Conservation (phyloP, 1,140 invertebrate species). For the Campoletis sonorensis region DNA sequence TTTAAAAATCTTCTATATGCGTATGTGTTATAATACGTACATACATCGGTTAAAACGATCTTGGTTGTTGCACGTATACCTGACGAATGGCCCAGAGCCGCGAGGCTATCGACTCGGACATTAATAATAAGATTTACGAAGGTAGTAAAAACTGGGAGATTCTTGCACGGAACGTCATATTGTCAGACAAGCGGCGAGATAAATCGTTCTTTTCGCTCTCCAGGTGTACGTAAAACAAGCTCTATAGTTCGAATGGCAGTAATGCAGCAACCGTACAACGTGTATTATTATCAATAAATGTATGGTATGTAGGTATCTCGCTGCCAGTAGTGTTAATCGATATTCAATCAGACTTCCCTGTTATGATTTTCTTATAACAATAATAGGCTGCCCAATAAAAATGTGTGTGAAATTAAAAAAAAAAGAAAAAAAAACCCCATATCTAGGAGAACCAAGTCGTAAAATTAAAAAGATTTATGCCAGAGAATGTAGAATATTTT, state of each 20-base stretch:
- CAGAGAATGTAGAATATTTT: too few relatives aligned
- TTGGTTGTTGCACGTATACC: slow-evolving; percentile 8
- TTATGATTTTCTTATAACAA: neutral
- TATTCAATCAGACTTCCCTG: slow-evolving; percentile 21
- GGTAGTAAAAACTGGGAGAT: slow-evolving; percentile 37
- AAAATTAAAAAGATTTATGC: too few relatives aligned
- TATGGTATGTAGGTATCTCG: neutral
- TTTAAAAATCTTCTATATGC: neutral
- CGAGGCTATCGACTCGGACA: slow-evolving; percentile 39
- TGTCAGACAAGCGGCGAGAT: slow-evolving; percentile 33
- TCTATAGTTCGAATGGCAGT: slow-evolving; percentile 2
- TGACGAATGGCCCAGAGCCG: slow-evolving; percentile 42
- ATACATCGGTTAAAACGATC: neutral
- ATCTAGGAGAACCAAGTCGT: neutral
- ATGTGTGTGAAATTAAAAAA: neutral
- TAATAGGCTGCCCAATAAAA: neutral
- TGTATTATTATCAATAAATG: neutral
- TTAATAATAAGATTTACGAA: slow-evolving; percentile 46
- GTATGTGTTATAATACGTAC: neutral
- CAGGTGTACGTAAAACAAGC: slow-evolving; percentile 15
- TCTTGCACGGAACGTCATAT: slow-evolving; percentile 33
- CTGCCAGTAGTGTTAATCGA: slow-evolving; percentile 34
- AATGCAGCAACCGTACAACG: neutral
- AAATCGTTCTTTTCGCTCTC: slow-evolving; percentile 22
- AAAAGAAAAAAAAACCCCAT: neutral